Evolutionary conservation across 2,888 invertebrate genomes (phyloP), one percentile per base, ranked within the genome.

Genomic region (Caenorhabditis macrosperma): DNA sequence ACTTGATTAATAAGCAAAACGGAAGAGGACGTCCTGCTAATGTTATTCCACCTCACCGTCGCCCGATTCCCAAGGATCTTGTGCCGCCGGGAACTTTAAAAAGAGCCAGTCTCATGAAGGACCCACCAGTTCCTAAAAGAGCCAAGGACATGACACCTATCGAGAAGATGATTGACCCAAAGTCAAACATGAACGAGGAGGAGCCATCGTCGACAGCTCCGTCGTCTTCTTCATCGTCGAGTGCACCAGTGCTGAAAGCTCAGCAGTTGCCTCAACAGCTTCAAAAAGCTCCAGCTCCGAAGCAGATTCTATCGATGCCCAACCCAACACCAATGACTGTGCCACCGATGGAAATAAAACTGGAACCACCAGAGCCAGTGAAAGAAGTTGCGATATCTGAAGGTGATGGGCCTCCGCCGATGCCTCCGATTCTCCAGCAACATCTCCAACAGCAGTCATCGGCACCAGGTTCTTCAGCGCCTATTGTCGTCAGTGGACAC

Each of bases 51-150:
- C 78, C 78, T n/a, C 78, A 78, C 59, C 61, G 78, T 28, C 46
- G 72, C 9, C 78, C 78, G 5, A 2, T 78, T 22, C 78, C 78
- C 2, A 78, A 78, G 35, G 74, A 78, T 63, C n/a, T 78, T 0
- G 33, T 78, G 15, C 78, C 78, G 1, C 78, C 78, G 0, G 74
- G 74, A n/a, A 7, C 30, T 2, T 24, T 52, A 26, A 61, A 72
- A 17, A 28, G 63, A 35, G 20, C 17, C 0, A 44, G 68, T 20
- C 2, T n/a, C 1, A 17, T 24, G 26, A 46, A 33, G 7, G 71
- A 46, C 20, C 46, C 24, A 50, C 7, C 22, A 6, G 15, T n/a
- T 0, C 33, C 61, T 6, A 5, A 30, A 17, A 63, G 54, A 22
- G 7, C 44, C 24, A 41, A 30, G 10, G 61, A 61, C 12, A 20